Conservation (phyloP, 2,888 invertebrate species). For the Neoaliturus tenellus region DNA sequence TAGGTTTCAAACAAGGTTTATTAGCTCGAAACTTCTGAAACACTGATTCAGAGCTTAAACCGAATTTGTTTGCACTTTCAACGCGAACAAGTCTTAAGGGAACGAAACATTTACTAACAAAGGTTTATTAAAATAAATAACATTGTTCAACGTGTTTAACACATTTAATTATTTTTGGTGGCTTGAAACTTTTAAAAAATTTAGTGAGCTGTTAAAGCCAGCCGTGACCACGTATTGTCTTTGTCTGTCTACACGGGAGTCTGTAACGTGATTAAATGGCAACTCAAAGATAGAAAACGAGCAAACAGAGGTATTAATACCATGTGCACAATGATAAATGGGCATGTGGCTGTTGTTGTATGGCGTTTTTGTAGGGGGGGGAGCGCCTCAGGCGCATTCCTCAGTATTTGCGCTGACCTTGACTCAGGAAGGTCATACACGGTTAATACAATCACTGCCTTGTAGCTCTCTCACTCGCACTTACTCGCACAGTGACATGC, state of each 20-base stretch:
- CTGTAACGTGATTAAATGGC: too few relatives aligned
- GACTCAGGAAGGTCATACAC: background rate
- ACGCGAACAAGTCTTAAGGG: background rate
- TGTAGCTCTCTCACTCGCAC: background rate
- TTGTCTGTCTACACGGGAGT: too few relatives aligned
- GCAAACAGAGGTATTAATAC: background rate
- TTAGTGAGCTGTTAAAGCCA: too few relatives aligned
- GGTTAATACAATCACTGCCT: constrained; percentile 3
- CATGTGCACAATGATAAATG: background rate
- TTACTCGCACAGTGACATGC: too few relatives aligned
- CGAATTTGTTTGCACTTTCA: background rate
- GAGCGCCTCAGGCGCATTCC: background rate
- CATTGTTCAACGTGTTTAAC: too few relatives aligned
- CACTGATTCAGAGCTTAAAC: background rate
- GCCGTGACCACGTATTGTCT: too few relatives aligned
- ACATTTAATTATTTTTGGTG: too few relatives aligned
- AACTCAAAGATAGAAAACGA: too few relatives aligned
- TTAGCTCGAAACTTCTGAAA: background rate
- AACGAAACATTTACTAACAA: background rate
- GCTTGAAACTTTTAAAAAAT: too few relatives aligned
- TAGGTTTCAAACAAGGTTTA: background rate
- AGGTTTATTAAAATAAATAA: background rate
- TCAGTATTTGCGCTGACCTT: background rate
- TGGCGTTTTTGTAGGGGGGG: background rate
- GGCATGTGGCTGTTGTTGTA: background rate